phyloP scores from a whole-genome alignment of 2,797 vertebrate species.

The Ctenopoma multispine region DNA sequence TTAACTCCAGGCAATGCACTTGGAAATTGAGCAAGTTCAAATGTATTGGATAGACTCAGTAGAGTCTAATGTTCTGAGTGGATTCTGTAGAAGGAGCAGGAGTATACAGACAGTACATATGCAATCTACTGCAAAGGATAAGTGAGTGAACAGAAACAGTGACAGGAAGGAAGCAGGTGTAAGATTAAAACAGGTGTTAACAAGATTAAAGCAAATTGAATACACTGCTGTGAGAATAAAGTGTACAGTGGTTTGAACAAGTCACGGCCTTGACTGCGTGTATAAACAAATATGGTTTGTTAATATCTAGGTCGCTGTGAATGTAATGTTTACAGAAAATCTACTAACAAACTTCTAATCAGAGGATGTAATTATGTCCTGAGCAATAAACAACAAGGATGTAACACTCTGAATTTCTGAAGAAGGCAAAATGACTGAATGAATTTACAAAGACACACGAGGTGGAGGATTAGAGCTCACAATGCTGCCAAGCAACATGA shows the following conservation, averaged over 20 bases:
- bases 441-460: conserved; percentile 9
- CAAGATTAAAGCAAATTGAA: conserved; percentile 6
- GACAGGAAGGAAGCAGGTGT: conserved; percentile 27
- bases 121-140: conserved; percentile 50
- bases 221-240: neutral
- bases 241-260: neutral
- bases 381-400: conserved; percentile 1
- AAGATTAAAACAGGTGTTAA: conserved; percentile 30
- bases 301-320: neutral
- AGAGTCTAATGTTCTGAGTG: conserved; percentile 14
- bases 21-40: neutral
- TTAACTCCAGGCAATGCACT: neutral
- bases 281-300: neutral
- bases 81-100: conserved; percentile 61
- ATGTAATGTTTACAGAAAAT: neutral
- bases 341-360: neutral
- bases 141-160: conserved; percentile 43
- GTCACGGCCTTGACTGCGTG: neutral
- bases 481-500: conserved; percentile 40
- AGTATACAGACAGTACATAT: conserved; percentile 46
- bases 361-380: neutral
- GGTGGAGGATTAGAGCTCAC: conserved; percentile 34
- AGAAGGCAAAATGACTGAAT: conserved; percentile 15
- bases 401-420: conserved; percentile 19
- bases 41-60: neutral